Base-by-base conservation (phyloP, 2,888 invertebrate species). In the Aleiodes leptofemur region DNA sequence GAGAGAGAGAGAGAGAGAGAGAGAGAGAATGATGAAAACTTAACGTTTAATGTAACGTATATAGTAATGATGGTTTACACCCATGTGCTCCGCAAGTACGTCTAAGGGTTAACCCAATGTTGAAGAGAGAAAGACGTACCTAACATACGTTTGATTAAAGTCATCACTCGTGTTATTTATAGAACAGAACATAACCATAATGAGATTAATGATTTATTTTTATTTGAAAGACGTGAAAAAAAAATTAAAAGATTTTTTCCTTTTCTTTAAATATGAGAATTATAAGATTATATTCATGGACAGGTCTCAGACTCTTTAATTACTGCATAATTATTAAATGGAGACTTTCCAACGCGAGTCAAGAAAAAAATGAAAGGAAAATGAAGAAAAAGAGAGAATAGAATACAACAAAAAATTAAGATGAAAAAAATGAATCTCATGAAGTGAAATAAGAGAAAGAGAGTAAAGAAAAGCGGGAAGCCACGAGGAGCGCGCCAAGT, bases 261-360 rank as follows among this genome's bases (percentile, higher is more conserved):
- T 61, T 61, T 61, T 38, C 14, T 61, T 38, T 43, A 61, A 38
- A 75, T 71, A 51, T 48, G 31, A 48, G 71, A 71, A 70, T 56
- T 61, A 64, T 38, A 71, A 75, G 74, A 75, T 75, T 75, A 23
- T 23, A 75, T 75, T 75, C 71, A 75, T 75, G 75, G 71, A 75
- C 66, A 71, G 75, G 75, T 75, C 71, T 71, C 74, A 75, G 74
- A 75, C 74, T 75, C 74, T 75, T 71, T 75, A 75, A 75, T 75
- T 75, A 75, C 71, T 72, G 68, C 68, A 57, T 72, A 75, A 75
- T 75, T 75, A 75, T 75, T 75, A 75, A 75, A 75, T 68, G 71
- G 71, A 68, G 71, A 66, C 68, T 66, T 71, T n/a, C 53, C 69
- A 59, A 69, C 48, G 68, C 57, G 56, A 38, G 69, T 34, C 14